Evolutionary conservation across 2,797 vertebrate genomes (phyloP), one percentile per base, ranked within the genome.

Genomic region (Merluccius polli): DNA sequence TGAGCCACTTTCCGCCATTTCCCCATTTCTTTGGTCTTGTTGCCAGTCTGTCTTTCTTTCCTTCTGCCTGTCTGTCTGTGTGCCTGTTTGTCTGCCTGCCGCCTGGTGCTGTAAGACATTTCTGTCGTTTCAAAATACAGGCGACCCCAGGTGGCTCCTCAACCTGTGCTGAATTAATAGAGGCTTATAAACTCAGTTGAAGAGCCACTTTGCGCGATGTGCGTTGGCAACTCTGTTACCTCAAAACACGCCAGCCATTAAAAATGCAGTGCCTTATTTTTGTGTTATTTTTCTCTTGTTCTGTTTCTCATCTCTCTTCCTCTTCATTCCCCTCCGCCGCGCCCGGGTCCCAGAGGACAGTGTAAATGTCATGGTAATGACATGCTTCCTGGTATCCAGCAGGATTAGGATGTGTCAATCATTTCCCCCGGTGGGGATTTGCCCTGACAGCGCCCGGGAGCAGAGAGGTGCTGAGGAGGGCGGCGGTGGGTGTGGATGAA

Each of bases 331-430:
- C 35, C 35, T 69, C 16, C 24, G 27, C 77, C 78, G 41, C 2
- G 82, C 75, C 86, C 32, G 30, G 71, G 48, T 88, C 84, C 81
- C 82, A 79, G 71, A 83, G 81, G 80, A 85, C 75, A 65, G 77
- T 84, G 82, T 85, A 86, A 89, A 91, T 88, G 81, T 82, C 86
- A 88, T 86, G 84, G 81, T 89, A 91, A 92, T 90, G 80, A 87
- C 84, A 84, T 82, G 86, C 79, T 88, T 83, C 89, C 86, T 84
- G 78, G 71, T 80, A 78, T 87, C 86, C 84, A 71, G 68, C 48
- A 83, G 87, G 89, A 89, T 90, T 87, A 87, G 81, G 76, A 82
- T 67, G 78, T 91, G 92, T 90, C 91, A 91, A 29, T 92, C 91
- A 91, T 84, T 77, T 73, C 73, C 82, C 83, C 84, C 77, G 5